Evolutionary conservation across 2,113 vertebrate genomes (phyloP), one percentile per base, ranked within the genome.

Genomic region (Xiphias gladius): DNA sequence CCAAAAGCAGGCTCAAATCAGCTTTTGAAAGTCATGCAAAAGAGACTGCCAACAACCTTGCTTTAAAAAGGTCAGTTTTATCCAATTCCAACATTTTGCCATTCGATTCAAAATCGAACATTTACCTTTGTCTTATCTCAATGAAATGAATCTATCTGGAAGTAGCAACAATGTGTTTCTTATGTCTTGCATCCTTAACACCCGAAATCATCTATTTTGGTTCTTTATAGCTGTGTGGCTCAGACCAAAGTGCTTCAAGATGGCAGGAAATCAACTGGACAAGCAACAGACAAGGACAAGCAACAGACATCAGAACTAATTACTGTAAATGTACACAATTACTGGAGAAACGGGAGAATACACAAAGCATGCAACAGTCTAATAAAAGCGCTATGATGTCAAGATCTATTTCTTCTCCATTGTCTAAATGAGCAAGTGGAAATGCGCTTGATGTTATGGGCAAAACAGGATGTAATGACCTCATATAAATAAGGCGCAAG

Each of bases 401-500:
- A 93, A 85, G 81, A 83, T 86, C 91, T 88, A 91, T 91, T 93
- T 87, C 85, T 88, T 86, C 81, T 20, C 93, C 82, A 94, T 94
- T 94, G 93, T 94, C 87, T 67, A 59, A 30, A 71, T 73, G 61
- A 30, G 2, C 3, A 3, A 80, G 82, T 73, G 91, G 91, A 91
- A 83, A 85, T 77, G 86, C 24, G 66, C 91, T 92, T 91, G 90
- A 93, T 73, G 86, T 90, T 48, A 70, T 64, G 85, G 87, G 90
- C 88, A 92, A 94, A 95, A 95, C 94, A 94, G 95, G 94, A 94
- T 84, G 86, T 13, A 32, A 82, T 84, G 88, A 92, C 73, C 79
- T 94, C 84, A 89, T 59, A 73, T 80, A 78, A 87, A 91, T 83
- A 75, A 75, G 62, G 30, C 22, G 14, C 54, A n/a, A 46, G 83